Conservation (phyloP, 92 coral and sea anemone species). For the Muricea muricata region DNA sequence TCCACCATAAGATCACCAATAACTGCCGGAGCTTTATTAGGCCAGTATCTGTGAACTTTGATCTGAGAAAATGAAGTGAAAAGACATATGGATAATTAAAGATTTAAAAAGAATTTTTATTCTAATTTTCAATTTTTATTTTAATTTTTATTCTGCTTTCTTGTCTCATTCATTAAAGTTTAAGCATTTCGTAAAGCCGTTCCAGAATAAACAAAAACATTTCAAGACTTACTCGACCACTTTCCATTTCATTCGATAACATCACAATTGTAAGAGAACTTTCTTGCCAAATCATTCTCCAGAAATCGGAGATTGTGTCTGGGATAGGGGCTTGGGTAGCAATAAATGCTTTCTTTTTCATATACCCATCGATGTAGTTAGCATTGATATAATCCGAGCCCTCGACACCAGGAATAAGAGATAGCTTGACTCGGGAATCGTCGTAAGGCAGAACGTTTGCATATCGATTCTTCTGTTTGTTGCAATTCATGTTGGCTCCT, state of each 20-base stretch:
- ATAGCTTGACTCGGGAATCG: slow-evolving; percentile 80
- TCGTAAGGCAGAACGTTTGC: slow-evolving; percentile 94
- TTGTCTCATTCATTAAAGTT: too few species aligned
- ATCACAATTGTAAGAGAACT: slow-evolving; percentile 80
- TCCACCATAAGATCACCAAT: slow-evolving; percentile 86
- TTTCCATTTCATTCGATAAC: slow-evolving; percentile 86
- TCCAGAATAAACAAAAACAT: not conserved
- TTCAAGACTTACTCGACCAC: slow-evolving; percentile 82
- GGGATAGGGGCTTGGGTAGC: slow-evolving; percentile 99
- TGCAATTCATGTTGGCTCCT: slow-evolving; percentile 76
- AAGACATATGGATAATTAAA: too few species aligned
- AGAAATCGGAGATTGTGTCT: slow-evolving; percentile 90
- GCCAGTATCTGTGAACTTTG: slow-evolving; percentile 97
- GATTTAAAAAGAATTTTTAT: too few species aligned
- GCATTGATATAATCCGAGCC: slow-evolving; percentile 96
- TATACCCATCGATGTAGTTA: slow-evolving; percentile 88
- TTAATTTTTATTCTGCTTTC: too few species aligned
- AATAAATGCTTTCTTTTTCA: slow-evolving; percentile 84
- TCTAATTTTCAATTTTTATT: too few species aligned
- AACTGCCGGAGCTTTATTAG: slow-evolving; percentile 77
- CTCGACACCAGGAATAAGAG: slow-evolving; percentile 74
- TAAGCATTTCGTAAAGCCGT: too few species aligned
- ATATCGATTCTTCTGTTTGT: slow-evolving; percentile 91
- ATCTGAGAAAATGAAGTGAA: slow-evolving; percentile 47
- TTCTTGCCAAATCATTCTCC: slow-evolving; percentile 99